Evolutionary conservation across 1,140 invertebrate species (phyloP), one percentile per base, ranked within the genome.

Genomic region (Cotesia vestalis): DNA sequence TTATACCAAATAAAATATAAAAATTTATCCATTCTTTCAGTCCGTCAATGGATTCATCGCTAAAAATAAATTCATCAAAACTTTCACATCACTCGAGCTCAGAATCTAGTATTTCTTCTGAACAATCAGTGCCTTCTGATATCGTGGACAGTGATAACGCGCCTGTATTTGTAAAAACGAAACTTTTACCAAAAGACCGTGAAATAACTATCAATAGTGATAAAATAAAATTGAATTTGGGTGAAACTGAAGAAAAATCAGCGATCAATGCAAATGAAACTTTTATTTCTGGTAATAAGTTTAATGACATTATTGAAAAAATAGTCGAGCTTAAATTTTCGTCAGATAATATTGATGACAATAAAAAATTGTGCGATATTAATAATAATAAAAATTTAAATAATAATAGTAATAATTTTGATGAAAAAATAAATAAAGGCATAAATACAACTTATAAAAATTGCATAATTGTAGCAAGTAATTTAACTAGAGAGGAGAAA

Each of bases 291-390:
- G 38, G 62, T 8, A 75, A 57, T 6, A 73, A 73, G 1, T 76
- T 77, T 20, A 75, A 80, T 11, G 73, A 80, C 4, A 76, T 81
- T 8, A 80, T 77, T 46, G 76, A 75, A 11, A 75, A 75, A 8
- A 76, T 82, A 1, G 73, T 75, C 0, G 69, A 46, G 5, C 55
- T 82, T 1, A 73, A 59, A 11, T 71, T 80, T 8, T 17, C 75
- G 2, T 17, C 34, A 5, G 52, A 63, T 12, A 69, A 73, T 38
- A 5, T 40, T 4, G 66, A 52, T 20, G 52, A 53, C 52, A 35
- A 67, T 11, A 12, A 63, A 12, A 55, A 59, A 64, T 53, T 8
- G 34, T 27, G 51, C 67, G 36, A 12, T 12, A 57, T 59, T 11
- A 27, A 66, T 12, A 51, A 57, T 57, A 68, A 53, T 60, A 36